Evolutionary conservation across 2,888 invertebrate species (phyloP).

Genomic region (Acrocyrtus sp.): DNA sequence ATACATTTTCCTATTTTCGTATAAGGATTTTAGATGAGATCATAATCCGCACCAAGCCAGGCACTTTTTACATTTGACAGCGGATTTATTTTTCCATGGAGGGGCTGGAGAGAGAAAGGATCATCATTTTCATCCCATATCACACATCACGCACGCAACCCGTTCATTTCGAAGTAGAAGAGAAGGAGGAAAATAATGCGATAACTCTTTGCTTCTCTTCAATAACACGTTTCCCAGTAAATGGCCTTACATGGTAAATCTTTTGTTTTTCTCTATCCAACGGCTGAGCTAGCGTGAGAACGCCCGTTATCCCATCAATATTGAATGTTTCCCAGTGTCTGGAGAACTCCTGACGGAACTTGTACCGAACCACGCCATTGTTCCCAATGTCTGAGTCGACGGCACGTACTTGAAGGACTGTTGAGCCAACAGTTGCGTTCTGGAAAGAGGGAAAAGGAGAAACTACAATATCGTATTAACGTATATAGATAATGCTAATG

Average conservation of each 20-base stretch:
- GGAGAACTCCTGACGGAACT: slow-evolving; percentile 81
- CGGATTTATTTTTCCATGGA: not conserved
- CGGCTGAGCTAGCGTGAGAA: slow-evolving; percentile 76
- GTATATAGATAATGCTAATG: no score
- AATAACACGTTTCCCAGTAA: not conserved
- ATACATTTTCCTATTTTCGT: not conserved
- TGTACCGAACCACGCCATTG: slow-evolving; percentile 90
- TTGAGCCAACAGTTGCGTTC: slow-evolving; percentile 87
- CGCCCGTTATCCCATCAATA: slow-evolving; percentile 82
- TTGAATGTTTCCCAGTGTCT: slow-evolving; percentile 85
- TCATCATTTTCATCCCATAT: not conserved
- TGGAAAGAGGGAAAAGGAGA: slow-evolving; percentile 71
- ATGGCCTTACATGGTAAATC: slow-evolving; percentile 80
- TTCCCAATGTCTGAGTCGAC: slow-evolving; percentile 86
- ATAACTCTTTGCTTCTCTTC: not conserved
- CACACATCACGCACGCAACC: not conserved
- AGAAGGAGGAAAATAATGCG: not conserved
- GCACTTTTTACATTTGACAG: not conserved
- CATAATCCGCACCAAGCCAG: not conserved
- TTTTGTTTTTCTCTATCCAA: slow-evolving; percentile 87
- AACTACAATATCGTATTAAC: no score
- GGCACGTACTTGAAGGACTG: slow-evolving; percentile 83
- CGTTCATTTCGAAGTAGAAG: not conserved
- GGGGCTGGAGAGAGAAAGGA: not conserved
- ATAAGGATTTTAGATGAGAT: not conserved